A percentile compares a stretch with the other conserved stretches of the same genome.
Conservation (phyloP, 30 jellyfish, hydroid and myxozoan genomes). For the Chironex yamaguchii region DNA sequence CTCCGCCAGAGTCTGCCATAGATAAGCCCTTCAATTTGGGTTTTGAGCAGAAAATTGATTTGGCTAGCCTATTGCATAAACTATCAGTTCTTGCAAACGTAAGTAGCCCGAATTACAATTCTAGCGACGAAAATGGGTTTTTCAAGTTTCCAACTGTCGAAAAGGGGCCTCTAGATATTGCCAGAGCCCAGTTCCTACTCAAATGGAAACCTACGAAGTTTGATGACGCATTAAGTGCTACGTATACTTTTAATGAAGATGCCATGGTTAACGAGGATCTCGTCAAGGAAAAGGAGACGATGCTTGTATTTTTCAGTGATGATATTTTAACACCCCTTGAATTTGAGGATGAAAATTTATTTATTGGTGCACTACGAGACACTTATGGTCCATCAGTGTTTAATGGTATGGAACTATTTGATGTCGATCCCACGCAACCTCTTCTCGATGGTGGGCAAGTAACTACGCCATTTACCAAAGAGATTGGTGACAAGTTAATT, state of each 20-base stretch:
- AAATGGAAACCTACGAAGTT: conserved; percentile 77
- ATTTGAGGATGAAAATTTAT: conserved; percentile 75
- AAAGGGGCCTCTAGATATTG: conserved; percentile 82
- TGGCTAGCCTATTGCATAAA: conserved; percentile 35
- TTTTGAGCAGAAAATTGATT: conserved; percentile 68
- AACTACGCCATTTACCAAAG: too few species aligned
- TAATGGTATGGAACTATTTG: conserved; percentile 79
- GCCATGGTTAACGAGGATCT: conserved; percentile 83
- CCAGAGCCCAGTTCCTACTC: conserved; percentile 46
- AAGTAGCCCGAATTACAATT: conserved; percentile 27
- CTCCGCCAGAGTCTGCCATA: conserved; percentile 17
- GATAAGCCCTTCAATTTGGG: conserved; percentile 84
- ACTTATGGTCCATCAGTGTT: conserved; percentile 85
- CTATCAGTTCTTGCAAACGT: conserved; percentile 51
- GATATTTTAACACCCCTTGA: conserved; percentile 76
- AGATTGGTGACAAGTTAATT: too few species aligned
- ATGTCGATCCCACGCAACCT: conserved; percentile 76
- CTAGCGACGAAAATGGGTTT: conserved; percentile 83
- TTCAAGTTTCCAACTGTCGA: conserved; percentile 79
- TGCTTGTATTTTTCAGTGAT: conserved; percentile 88
- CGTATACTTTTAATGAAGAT: conserved; percentile 81
- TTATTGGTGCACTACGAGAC: conserved; percentile 64
- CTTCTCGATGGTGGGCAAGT: conserved; percentile 27
- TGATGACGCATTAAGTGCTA: conserved; percentile 70
- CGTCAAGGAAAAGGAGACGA: conserved; percentile 82